Conservation (phyloP, 2,113 vertebrate species). For the Tiliqua scincoides region DNA sequence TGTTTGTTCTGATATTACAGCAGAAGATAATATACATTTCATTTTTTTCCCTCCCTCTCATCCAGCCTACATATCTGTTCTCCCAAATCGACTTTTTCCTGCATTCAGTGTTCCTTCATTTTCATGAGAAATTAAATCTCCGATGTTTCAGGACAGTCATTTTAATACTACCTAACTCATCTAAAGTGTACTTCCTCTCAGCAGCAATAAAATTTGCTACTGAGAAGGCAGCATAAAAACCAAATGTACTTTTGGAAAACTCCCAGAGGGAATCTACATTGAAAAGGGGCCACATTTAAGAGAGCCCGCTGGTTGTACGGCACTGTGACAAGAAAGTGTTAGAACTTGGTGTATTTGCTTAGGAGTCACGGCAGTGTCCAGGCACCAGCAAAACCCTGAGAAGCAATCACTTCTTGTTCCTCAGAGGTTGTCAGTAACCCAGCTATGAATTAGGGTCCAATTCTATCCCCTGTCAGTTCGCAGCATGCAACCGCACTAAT, state of each 20-base stretch:
- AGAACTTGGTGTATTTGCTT: background rate
- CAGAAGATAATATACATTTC: background rate
- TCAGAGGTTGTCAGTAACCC: background rate
- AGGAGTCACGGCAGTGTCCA: background rate
- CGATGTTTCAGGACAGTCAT: background rate
- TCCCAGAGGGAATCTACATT: background rate
- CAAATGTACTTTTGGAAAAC: conserved; percentile 11
- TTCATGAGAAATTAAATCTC: conserved; percentile 54
- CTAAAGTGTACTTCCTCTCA: conserved; percentile 13
- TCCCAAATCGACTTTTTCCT: conserved; percentile 13
- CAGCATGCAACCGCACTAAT: too few relatives aligned
- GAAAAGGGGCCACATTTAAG: conserved; percentile 20
- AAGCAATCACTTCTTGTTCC: background rate
- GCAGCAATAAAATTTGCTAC: background rate
- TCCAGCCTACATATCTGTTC: background rate
- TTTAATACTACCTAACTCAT: conserved; percentile 23
- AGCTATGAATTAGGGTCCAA: too few relatives aligned
- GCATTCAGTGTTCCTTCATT: conserved; percentile 23
- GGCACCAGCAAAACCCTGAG: background rate
- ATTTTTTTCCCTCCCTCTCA: background rate
- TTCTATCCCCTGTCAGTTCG: too few relatives aligned
- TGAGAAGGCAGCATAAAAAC: background rate
- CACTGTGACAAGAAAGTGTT: background rate
- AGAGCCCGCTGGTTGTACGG: conserved; percentile 1
- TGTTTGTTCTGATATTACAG: background rate